Evolutionary conservation across 2,113 vertebrate species (phyloP), one percentile per base, ranked within the genome.

Genomic region (Motacilla alba): DNA sequence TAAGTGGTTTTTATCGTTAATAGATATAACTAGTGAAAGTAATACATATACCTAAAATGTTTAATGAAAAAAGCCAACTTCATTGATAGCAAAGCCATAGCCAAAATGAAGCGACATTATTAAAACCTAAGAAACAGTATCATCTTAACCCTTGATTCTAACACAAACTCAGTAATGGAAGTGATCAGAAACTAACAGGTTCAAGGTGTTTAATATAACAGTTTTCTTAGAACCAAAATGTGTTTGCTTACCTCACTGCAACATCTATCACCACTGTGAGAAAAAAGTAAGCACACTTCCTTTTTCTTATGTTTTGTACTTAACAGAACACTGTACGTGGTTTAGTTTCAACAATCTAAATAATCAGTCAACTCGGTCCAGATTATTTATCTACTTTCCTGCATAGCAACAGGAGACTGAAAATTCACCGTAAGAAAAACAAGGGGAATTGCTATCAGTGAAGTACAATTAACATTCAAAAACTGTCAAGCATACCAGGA

Each of bases 11-110:
- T 79, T 69, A 86, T 11, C 28, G 26, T 53, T 66, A 89, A 76
- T 67, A 89, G 62, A 72, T 23, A 31, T 30, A 89, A 15, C 12
- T 60, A 73, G 86, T 50, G 17, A 89, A 92, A 21, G 28, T 58
- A 93, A 76, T 68, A 89, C 53, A 72, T 15, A 37, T 17, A 88
- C 19, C 14, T 56, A 90, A 95, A 94, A 93, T 14, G 6, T n/a
- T 52, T 37, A 15, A 24, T 35, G 4, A 49, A 79, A 89, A 81
- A 95, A 78, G 0, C 0, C 15, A 47, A 47, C 9, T 69, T 83
- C 43, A 13, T 49, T 11, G 2, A 37, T 17, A 84, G 43, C 16
- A 86, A 81, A 70, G 63, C 10, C 22, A 53, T 6, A 66, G 39
- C 8, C 18, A 4, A 82, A 87, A 88, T 15, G 8, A 88, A 15